Evolutionary conservation across 2,797 vertebrate species (phyloP).

Genomic region (Paramormyrops hopkinsi): DNA sequence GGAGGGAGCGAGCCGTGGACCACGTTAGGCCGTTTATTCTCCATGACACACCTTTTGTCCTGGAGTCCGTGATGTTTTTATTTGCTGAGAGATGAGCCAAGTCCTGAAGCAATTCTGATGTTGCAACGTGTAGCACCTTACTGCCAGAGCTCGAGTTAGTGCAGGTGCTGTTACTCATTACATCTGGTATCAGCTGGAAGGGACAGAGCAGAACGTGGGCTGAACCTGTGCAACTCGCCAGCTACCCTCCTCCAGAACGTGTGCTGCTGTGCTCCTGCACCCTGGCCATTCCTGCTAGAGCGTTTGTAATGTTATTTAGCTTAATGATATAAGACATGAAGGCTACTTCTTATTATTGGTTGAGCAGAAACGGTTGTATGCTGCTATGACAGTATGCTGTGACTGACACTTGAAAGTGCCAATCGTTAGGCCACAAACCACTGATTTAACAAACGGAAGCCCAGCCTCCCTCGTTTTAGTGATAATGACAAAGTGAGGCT

Average conservation of each 20-base stretch:
- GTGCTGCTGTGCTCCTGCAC: background rate
- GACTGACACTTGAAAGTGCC: background rate
- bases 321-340: background rate
- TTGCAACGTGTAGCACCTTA: slow-evolving; percentile 15
- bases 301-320: background rate
- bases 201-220: background rate
- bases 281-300: background rate
- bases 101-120: slow-evolving; percentile 15
- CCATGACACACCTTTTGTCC: background rate
- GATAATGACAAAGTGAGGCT: background rate
- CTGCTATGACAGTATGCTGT: background rate
- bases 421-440: background rate
- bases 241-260: background rate
- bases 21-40: background rate
- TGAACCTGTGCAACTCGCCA: background rate
- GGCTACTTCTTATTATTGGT: background rate
- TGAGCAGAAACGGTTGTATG: background rate
- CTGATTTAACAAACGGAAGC: background rate
- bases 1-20: background rate
- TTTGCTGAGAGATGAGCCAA: background rate
- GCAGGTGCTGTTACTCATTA: slow-evolving; percentile 2
- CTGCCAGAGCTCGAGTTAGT: slow-evolving; percentile 12
- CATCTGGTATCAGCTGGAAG: slow-evolving; percentile 2
- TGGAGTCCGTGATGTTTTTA: background rate
- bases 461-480: background rate